phyloP scores from a whole-genome alignment of 2,797 vertebrate genomes.

The Myripristis murdjan region DNA sequence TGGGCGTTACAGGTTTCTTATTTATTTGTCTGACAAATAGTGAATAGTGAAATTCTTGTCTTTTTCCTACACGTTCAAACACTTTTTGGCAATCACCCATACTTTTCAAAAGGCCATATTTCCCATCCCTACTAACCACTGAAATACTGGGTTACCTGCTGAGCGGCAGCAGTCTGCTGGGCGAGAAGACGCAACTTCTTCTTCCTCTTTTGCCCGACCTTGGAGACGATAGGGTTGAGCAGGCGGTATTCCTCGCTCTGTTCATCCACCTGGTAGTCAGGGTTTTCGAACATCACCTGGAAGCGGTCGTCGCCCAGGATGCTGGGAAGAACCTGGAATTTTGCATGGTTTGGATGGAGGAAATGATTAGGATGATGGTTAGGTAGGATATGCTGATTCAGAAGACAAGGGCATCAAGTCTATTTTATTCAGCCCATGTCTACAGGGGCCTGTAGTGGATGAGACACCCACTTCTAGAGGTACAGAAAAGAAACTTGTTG shows the following conservation, averaged over 20 bases:
- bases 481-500: too few species aligned
- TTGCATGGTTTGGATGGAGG: constrained; percentile 17
- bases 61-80: too few species aligned
- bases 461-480: too few species aligned
- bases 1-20: too few species aligned
- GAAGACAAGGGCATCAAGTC: background rate
- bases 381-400: background rate
- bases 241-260: constrained; percentile 96
- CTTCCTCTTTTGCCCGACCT: constrained; percentile 93
- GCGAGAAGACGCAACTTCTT: constrained; percentile 90
- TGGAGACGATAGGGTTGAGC: constrained; percentile 97
- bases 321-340: constrained; percentile 87
- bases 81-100: too few species aligned
- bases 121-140: too few species aligned
- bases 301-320: constrained; percentile 95
- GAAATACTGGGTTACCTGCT: constrained; percentile 79
- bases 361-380: background rate
- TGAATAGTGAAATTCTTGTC: too few species aligned
- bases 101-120: too few species aligned
- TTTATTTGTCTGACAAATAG: too few species aligned
- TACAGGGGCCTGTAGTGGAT: too few species aligned
- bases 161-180: constrained; percentile 77
- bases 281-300: constrained; percentile 99
- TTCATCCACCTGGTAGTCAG: constrained; percentile 97
- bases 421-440: too few species aligned